Base-by-base conservation (phyloP, 2,888 invertebrate genomes). In the Morpho achilles region DNA sequence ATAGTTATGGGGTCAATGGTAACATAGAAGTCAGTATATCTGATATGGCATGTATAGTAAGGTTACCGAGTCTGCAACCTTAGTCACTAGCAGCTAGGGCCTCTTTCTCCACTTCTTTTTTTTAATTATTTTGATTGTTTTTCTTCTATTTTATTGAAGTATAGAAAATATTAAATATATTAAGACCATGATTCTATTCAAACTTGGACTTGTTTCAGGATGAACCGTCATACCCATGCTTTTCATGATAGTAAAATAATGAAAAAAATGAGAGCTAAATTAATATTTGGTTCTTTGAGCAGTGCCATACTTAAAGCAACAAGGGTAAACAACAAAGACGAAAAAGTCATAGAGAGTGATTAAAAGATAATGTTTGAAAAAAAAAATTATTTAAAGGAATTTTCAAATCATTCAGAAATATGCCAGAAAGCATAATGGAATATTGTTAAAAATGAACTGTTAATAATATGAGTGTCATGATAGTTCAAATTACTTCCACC, bases 161-260 rank as follows among this genome's bases (percentile, higher is more conserved):
- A 43, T 9, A 5, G 5, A 32, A 32, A 32, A 32, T 32, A 32
- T 16, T 16, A 1, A 16, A 16, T 16, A 16, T 16, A 16, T 16
- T 16, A 16, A 16, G 16, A 16, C 16, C 16, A 16, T 16, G 16
- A 16, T 16, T 16, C 16, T 16, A 16, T 32, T 32, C 32, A 32
- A 3, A 32, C 32, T 32, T 32, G 32, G 5, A 32, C 32, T 47
- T 55, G 50, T 80, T 77, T 10, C 77, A 84, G 84, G 56, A 69
- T 67, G 59, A 71, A 73, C 50, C 3, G 50, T 7, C 84, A 84
- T 60, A 62, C 10, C 39, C 84, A 84, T 63, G 16, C 63, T 2
- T 69, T 67, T 48, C 84, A 83, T 41, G 79, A 80, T 50, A 50
- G 56, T 2, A 74, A 74, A 71, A 79, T 83, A 59, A 44, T 72